These are phyloP conservation scores for Ammospiza nelsoni DNA, from an alignment of 2,113 vertebrate species.

Conservation along the genomic window DNA sequence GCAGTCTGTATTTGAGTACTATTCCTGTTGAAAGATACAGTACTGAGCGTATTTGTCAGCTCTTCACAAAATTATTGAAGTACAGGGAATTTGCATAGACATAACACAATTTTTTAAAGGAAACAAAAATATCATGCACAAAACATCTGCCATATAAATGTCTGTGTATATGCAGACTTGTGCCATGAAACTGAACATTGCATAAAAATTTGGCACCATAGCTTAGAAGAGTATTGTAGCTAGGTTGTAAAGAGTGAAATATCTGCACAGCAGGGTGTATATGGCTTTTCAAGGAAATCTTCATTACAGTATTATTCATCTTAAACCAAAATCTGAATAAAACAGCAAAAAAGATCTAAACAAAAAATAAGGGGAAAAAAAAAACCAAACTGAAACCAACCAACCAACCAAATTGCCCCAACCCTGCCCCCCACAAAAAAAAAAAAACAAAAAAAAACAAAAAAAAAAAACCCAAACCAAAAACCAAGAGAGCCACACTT, in stretches of 20 bases:
- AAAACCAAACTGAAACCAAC: background rate
- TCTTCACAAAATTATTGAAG: slow-evolving; percentile 9
- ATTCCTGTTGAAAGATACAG: background rate
- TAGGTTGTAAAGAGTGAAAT: slow-evolving; percentile 27
- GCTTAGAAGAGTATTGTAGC: background rate
- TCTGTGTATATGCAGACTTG: background rate
- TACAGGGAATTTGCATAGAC: background rate
- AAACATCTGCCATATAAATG: slow-evolving; percentile 4
- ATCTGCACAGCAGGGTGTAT: background rate
- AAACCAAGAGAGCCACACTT: background rate
- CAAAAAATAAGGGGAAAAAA: background rate
- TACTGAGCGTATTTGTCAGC: background rate
- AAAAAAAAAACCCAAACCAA: no score
- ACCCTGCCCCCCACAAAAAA: no score
- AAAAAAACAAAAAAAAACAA: no score
- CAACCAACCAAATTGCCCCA: background rate
- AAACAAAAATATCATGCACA: background rate
- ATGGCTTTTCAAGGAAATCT: slow-evolving; percentile 1
- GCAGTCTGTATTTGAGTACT: background rate
- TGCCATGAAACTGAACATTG: background rate
- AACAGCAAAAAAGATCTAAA: background rate
- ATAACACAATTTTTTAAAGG: background rate
- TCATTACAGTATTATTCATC: background rate
- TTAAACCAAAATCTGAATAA: background rate
- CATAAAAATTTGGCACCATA: background rate